These are phyloP conservation scores for Astyanax mexicanus DNA, from an alignment of 2,797 vertebrate genomes.

Conservation along the genomic window DNA sequence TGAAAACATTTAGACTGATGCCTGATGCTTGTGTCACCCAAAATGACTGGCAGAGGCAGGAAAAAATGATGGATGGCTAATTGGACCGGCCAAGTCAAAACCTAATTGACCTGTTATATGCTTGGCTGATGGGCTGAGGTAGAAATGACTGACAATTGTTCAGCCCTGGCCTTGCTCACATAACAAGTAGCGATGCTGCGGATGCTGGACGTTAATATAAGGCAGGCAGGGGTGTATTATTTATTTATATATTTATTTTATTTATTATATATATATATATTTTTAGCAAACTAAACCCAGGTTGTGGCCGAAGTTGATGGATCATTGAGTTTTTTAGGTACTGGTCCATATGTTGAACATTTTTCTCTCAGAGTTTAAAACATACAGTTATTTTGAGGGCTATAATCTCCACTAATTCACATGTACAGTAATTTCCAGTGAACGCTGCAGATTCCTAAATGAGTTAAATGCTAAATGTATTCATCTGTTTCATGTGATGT, in stretches of 20 bases:
- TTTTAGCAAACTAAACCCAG: neutral
- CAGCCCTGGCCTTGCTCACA: neutral
- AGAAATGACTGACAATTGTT: slow-evolving; percentile 2
- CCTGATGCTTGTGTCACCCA: neutral
- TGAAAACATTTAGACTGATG: neutral
- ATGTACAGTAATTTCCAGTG: too few relatives aligned
- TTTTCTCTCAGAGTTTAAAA: too few relatives aligned
- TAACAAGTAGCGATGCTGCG: neutral
- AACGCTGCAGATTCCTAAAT: too few relatives aligned
- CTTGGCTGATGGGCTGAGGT: neutral
- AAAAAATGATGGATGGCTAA: slow-evolving; percentile 8
- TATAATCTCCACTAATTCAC: too few relatives aligned
- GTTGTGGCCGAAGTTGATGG: too few relatives aligned
- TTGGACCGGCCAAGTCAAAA: slow-evolving; percentile 14
- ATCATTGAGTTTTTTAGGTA: too few relatives aligned
- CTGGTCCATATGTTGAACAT: too few relatives aligned
- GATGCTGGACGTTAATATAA: neutral
- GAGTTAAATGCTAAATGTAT: too few relatives aligned
- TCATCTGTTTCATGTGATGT: too few relatives aligned
- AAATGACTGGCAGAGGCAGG: neutral
- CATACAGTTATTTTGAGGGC: too few relatives aligned
- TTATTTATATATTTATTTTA: too few relatives aligned
- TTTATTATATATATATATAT: too few relatives aligned
- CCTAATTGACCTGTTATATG: slow-evolving; percentile 31
- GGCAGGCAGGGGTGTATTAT: neutral